These are phyloP conservation scores for Dipus sagitta DNA, from an alignment of 2,797 vertebrate genomes.

Conservation along the genomic window DNA sequence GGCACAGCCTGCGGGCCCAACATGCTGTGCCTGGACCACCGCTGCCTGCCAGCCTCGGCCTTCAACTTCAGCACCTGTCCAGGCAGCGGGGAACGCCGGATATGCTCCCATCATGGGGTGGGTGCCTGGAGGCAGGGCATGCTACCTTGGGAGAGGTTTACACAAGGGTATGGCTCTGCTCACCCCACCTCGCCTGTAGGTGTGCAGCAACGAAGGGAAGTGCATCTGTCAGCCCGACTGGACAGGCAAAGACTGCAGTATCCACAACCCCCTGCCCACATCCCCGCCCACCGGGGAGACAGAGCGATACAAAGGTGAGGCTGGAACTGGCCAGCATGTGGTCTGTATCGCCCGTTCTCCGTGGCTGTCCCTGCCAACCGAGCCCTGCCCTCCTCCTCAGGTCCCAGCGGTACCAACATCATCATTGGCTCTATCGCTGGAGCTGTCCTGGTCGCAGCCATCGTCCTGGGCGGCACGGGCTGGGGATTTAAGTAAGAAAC, in stretches of 20 bases:
- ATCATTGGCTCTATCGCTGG: conserved; percentile 98
- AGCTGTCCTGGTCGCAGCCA: conserved; percentile 97
- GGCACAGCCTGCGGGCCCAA: conserved; percentile 96
- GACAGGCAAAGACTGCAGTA: conserved; percentile 97
- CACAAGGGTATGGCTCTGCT: neutral
- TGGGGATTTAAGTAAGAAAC: conserved; percentile 99
- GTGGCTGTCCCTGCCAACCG: conserved; percentile 9
- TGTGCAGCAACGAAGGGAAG: conserved; percentile 97
- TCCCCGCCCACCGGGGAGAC: conserved; percentile 90
- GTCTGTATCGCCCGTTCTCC: neutral
- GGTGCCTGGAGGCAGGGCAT: conserved; percentile 68
- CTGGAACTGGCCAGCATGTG: neutral
- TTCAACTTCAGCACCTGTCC: conserved; percentile 97
- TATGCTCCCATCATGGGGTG: conserved; percentile 96
- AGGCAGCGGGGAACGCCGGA: conserved; percentile 89
- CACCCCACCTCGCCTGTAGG: conserved; percentile 83
- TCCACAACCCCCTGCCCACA: conserved; percentile 94
- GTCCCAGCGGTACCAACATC: conserved; percentile 99
- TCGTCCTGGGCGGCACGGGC: conserved; percentile 98
- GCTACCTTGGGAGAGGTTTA: neutral
- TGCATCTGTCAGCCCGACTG: conserved; percentile 96
- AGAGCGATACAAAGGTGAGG: conserved; percentile 94
- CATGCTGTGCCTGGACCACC: conserved; percentile 96
- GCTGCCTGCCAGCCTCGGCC: conserved; percentile 93
- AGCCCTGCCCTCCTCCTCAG: conserved; percentile 87